Conservation (phyloP, 2,113 vertebrate genomes). For the Xerus inauris region DNA sequence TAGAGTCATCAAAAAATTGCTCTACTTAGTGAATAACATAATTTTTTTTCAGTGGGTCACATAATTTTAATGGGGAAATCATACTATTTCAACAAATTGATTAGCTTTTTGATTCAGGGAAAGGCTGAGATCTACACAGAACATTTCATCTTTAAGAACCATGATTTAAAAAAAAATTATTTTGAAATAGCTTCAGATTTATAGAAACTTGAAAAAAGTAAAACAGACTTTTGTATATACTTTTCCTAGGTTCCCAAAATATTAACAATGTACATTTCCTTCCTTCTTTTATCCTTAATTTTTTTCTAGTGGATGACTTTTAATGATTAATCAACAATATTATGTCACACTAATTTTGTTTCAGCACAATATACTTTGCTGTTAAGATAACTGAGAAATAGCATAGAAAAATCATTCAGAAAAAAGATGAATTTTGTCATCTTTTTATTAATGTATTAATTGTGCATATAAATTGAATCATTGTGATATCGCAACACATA, state of each 20-base stretch:
- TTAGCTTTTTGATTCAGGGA: neutral
- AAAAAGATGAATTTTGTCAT: neutral
- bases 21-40: conserved; percentile 36
- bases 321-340: neutral
- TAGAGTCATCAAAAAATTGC: neutral
- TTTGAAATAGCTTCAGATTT: conserved; percentile 52
- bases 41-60: neutral
- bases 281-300: neutral
- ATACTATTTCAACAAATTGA: neutral
- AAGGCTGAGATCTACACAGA: neutral
- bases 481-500: neutral
- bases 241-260: neutral
- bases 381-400: neutral
- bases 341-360: neutral
- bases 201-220: conserved; percentile 39
- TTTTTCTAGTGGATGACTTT: neutral
- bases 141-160: neutral
- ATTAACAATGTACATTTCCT: conserved; percentile 17
- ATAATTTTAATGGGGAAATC: neutral
- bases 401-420: neutral
- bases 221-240: conserved; percentile 27
- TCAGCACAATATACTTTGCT: neutral
- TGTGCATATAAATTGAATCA: neutral
- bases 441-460: neutral
- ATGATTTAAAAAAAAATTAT: neutral